Base-by-base conservation (phyloP, 2,888 invertebrate species). In the Mechanitis messenoides region DNA sequence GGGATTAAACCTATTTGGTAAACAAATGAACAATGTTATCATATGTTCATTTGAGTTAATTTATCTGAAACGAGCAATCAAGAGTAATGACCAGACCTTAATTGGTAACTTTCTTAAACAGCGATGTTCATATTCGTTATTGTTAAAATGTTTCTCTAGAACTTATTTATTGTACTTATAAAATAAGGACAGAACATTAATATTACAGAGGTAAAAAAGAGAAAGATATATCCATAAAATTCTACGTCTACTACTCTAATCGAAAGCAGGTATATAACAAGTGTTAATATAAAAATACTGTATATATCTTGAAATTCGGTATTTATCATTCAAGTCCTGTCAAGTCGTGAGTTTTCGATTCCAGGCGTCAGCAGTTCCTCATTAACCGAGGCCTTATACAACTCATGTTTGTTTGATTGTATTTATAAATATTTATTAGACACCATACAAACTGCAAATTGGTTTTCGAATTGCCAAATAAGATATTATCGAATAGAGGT, bases 1-100 rank as follows among this genome's bases (percentile, higher is more conserved):
- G 70, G 70, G 70, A 68, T 67, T 62, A 64, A 66, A 60, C 69
- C 56, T 65, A 64, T 68, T 69, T 59, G 70, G 66, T 58, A 50
- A 42, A 61, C 61, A 61, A 58, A 56, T 62, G 66, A 64, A 61
- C 64, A 68, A 66, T 68, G 61, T 58, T 31, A 57, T 66, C 62
- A 65, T 60, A 56, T 62, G 58, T 53, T 61, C 54, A 35, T 57
- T 63, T 59, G 62, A 57, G 64, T 54, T 59, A 62, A 64, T 58
- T 62, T 68, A 67, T 67, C 62, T 67, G 53, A 50, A 50, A 31
- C 55, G 57, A 50, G 63, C 65, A 60, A 54, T 42, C 56, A 60
- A 64, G 59, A 53, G 33, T 60, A 59, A 62, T 59, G 9, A 47
- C 45, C 33, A 20, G 31, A 59, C 64, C 66, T 54, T 60, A 62